Base-by-base conservation (phyloP, 2,888 invertebrate species). In the Dermolepida albohirtum region DNA sequence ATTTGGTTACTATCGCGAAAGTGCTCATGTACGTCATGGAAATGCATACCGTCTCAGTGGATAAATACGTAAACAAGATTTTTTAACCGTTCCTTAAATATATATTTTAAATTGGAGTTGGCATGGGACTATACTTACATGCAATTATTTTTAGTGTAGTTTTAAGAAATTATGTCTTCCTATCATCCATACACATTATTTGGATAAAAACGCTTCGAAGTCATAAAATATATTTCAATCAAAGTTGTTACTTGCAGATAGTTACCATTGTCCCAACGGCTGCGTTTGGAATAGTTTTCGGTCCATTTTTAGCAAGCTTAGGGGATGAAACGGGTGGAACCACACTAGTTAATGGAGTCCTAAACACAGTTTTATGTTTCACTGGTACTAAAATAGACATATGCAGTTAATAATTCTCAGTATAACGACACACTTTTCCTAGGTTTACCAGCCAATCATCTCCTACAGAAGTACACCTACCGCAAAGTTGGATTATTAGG, bases 231-330 rank as follows among this genome's bases (percentile, higher is more conserved):
- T n/a, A n/a, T n/a, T n/a, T n/a, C n/a, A n/a, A n/a, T n/a, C n/a
- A n/a, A n/a, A n/a, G n/a, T n/a, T n/a, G n/a, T n/a, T n/a, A n/a
- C 4, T 68, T 66, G 17, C 49, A 93, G 92, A 87, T 89, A 77
- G 86, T 89, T 44, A 89, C 89, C 0, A 85, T 91, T 49, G 89
- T 90, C 0, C 90, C 91, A 0, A 84, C 89, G 39, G 87, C 90
- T 14, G 90, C 90, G 0, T 92, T 92, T 74, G 90, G 90, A 0
- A 85, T 92, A 57, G 80, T 92, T 51, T 93, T 89, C 76, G 89
- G 90, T 27, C 87, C 89, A 64, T 92, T 92, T 77, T 86, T 93
- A 64, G 83, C 87, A 67, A 86, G 85, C 29, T 82, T 87, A 14
- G 91, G 90, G 27, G 89, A 89, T 54, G 89, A 89, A 74, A 91